Evolutionary conservation across 2,797 vertebrate species (phyloP).

Genomic region (Chrosomus eos): DNA sequence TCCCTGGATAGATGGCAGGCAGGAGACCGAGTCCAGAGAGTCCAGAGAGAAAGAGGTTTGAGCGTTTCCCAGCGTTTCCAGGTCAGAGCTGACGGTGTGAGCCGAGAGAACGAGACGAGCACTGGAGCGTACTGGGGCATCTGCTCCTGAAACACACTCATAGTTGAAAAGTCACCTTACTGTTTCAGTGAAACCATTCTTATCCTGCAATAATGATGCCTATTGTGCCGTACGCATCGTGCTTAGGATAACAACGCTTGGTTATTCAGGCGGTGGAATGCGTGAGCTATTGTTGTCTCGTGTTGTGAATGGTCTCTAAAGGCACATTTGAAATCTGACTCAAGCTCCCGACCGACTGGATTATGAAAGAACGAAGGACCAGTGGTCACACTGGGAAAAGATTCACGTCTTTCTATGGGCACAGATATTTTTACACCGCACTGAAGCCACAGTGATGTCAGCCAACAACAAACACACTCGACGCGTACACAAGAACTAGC

Average conservation of each 20-base stretch:
- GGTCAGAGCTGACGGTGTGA: conserved; percentile 26
- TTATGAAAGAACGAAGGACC: neutral
- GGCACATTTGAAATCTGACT: conserved; percentile 31
- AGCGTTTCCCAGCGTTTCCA: conserved; percentile 23
- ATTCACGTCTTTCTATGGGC: conserved; percentile 12
- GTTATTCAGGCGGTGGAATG: conserved; percentile 5
- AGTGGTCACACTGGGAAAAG: neutral
- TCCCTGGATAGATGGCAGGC: conserved; percentile 43
- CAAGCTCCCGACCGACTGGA: neutral
- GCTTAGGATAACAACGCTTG: neutral
- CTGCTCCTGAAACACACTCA: conserved; percentile 6
- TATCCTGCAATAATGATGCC: neutral
- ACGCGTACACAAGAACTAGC: neutral
- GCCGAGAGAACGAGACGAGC: conserved; percentile 9
- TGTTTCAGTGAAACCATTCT: neutral
- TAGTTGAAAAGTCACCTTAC: neutral
- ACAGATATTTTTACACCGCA: conserved; percentile 32
- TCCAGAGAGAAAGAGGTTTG: conserved; percentile 23
- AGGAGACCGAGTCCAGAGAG: conserved; percentile 20
- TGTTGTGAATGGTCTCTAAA: neutral
- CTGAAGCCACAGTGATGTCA: neutral
- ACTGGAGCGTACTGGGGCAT: conserved; percentile 16
- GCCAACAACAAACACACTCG: neutral
- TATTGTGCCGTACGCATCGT: neutral
- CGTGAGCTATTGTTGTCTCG: neutral